phyloP scores from a whole-genome alignment of 1,140 invertebrate genomes.

The Drosophila ficusphila region DNA sequence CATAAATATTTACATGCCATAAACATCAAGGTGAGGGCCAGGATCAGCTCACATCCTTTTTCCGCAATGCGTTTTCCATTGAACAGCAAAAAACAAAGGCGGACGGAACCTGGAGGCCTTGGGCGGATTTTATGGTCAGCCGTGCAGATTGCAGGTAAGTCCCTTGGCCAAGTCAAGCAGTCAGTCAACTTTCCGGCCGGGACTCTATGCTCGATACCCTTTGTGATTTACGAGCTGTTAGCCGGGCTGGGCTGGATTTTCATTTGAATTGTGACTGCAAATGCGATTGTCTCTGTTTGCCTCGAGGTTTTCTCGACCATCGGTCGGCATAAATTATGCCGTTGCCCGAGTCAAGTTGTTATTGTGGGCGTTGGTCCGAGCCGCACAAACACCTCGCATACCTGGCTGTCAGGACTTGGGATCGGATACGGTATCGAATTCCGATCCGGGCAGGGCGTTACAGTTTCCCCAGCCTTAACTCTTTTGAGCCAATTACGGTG shows the following conservation, averaged over 20 bases:
- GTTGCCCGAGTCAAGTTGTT: constrained; percentile 75
- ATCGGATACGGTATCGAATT: background rate
- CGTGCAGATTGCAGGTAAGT: constrained; percentile 32
- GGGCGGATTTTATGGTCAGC: constrained; percentile 52
- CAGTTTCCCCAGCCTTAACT: constrained; percentile 62
- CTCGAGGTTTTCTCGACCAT: constrained; percentile 44
- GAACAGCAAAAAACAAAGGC: constrained; percentile 55
- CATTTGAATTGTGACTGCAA: constrained; percentile 65
- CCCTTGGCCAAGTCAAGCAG: constrained; percentile 62
- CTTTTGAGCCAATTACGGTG: constrained; percentile 72
- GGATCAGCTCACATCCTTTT: constrained; percentile 64
- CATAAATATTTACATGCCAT: constrained; percentile 81
- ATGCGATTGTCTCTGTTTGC: constrained; percentile 45
- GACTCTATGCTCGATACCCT: constrained; percentile 19
- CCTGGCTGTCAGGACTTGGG: constrained; percentile 13
- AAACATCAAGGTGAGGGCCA: constrained; percentile 73
- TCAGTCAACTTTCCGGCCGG: constrained; percentile 66
- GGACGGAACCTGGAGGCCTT: constrained; percentile 49
- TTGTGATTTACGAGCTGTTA: constrained; percentile 75
- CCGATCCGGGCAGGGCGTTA: constrained; percentile 37
- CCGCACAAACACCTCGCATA: constrained; percentile 35
- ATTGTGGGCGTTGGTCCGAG: constrained; percentile 69
- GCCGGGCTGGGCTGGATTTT: constrained; percentile 56
- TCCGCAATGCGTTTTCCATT: constrained; percentile 76
- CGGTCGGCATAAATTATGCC: constrained; percentile 70